These are phyloP conservation scores for Clinocottus analis DNA, from an alignment of 2,113 vertebrate genomes.

Conservation along the genomic window DNA sequence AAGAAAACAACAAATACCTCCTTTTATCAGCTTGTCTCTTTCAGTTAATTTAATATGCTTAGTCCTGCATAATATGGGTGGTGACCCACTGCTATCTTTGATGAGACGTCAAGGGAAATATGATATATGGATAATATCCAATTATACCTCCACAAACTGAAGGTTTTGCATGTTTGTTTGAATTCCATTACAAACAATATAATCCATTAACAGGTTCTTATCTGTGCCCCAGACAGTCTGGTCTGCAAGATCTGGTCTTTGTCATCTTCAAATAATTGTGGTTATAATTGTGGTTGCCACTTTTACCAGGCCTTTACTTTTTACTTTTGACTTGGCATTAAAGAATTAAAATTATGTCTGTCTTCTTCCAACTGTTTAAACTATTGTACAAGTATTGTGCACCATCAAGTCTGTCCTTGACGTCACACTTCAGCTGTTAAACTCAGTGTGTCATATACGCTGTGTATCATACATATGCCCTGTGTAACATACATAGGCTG, in stretches of 20 bases:
- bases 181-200: constrained; percentile 35
- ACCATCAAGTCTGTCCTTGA: neutral
- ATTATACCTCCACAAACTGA: constrained; percentile 46
- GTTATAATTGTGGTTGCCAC: neutral
- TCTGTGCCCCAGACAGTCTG: constrained; percentile 8
- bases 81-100: neutral
- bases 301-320: constrained; percentile 6
- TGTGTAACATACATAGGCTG: too few species aligned
- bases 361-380: neutral
- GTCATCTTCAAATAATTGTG: neutral
- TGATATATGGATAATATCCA: constrained; percentile 30
- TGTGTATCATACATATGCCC: too few species aligned
- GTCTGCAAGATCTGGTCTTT: neutral
- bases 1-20: neutral
- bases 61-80: constrained; percentile 1
- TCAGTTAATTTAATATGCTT: neutral
- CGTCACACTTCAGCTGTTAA: too few species aligned
- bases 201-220: constrained; percentile 28
- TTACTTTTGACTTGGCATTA: neutral
- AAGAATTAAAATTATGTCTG: neutral
- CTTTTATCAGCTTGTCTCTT: neutral
- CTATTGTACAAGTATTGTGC: neutral
- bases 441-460: too few species aligned
- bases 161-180: constrained; percentile 46
- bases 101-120: constrained; percentile 25